Evolutionary conservation across 2,113 vertebrate species (phyloP).

Genomic region (Leptodactylus fuscus): DNA sequence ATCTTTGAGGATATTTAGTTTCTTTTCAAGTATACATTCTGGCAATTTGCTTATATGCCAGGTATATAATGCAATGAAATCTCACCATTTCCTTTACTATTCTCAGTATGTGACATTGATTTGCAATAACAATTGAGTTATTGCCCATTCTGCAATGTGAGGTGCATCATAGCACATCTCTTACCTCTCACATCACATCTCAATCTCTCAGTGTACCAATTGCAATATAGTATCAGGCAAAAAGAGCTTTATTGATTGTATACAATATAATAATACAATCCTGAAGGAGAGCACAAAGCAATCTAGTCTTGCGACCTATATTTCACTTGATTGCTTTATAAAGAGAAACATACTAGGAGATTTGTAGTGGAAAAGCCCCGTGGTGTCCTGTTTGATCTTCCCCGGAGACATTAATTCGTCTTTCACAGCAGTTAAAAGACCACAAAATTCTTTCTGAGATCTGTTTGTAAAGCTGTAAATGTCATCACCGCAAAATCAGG

Average conservation of each 20-base stretch:
- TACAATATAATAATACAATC: conserved; percentile 1
- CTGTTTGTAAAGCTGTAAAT: neutral
- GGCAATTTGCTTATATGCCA: too few relatives aligned
- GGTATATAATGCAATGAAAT: too few relatives aligned
- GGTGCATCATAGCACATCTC: too few relatives aligned
- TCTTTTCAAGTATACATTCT: too few relatives aligned
- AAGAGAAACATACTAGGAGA: neutral
- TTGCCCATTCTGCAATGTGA: too few relatives aligned
- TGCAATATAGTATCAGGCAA: neutral
- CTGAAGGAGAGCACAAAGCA: conserved; percentile 10
- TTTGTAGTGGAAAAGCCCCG: neutral
- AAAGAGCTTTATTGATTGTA: neutral
- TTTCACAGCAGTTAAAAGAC: neutral
- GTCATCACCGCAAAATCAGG: neutral
- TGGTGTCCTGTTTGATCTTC: conserved; percentile 6
- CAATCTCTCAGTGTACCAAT: neutral
- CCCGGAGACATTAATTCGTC: neutral
- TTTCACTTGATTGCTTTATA: conserved; percentile 22
- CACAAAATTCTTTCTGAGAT: neutral
- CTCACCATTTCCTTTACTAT: too few relatives aligned
- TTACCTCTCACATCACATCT: neutral
- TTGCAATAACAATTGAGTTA: too few relatives aligned
- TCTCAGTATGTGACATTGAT: too few relatives aligned
- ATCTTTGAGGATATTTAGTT: too few relatives aligned
- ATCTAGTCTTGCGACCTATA: neutral